These are phyloP conservation scores for Calameuta filiformis DNA, from an alignment of 2,888 invertebrate genomes.

Conservation along the genomic window DNA sequence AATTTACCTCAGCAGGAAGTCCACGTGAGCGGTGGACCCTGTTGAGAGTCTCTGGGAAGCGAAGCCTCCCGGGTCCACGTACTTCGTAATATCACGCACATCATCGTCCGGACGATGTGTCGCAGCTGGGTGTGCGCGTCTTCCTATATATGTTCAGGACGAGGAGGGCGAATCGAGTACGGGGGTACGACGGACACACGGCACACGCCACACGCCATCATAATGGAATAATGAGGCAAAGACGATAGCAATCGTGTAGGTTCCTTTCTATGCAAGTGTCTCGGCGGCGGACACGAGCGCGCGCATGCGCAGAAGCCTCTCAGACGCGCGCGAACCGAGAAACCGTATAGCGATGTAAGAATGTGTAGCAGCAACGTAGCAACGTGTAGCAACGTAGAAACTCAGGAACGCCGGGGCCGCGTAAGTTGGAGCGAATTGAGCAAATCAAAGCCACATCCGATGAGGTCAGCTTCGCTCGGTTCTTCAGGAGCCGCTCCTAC, in stretches of 20 bases:
- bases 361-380: background rate
- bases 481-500: constrained; percentile 24
- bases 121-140: background rate
- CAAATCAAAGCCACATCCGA: constrained; percentile 65
- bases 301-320: constrained; percentile 6
- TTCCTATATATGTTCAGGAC: background rate
- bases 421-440: constrained; percentile 61
- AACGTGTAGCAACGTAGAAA: background rate
- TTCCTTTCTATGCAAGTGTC: constrained; percentile 53
- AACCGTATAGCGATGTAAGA: constrained; percentile 14
- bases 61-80: constrained; percentile 21
- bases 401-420: constrained; percentile 22
- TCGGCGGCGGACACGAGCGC: constrained; percentile 8
- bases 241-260: constrained; percentile 61
- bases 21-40: background rate
- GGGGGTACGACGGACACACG: constrained; percentile 43
- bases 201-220: constrained; percentile 64
- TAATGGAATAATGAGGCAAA: constrained; percentile 64
- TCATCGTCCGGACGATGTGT: constrained; percentile 42
- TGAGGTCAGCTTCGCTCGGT: constrained; percentile 57
- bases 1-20: background rate
- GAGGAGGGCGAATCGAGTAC: constrained; percentile 12
- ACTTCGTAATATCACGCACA: constrained; percentile 51
- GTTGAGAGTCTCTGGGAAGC: background rate
- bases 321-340: constrained; percentile 24